Evolutionary conservation across 2,113 vertebrate genomes (phyloP).

Genomic region (Neogobius melanostomus): DNA sequence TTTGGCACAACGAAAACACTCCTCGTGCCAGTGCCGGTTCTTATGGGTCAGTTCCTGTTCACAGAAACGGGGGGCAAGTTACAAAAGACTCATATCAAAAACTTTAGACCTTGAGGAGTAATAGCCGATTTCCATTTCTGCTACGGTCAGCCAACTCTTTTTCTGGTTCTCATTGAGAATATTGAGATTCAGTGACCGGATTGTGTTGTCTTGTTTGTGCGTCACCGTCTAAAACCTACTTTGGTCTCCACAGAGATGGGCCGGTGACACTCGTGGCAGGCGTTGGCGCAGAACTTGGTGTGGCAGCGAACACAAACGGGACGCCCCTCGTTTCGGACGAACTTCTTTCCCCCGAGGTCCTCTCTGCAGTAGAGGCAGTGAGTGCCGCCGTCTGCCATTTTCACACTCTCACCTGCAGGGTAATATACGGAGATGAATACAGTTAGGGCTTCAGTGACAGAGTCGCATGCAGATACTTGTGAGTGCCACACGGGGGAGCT

Average conservation of each 20-base stretch:
- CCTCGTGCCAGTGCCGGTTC: constrained; percentile 91
- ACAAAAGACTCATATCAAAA: background rate
- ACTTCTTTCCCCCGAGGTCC: constrained; percentile 88
- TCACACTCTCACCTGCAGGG: constrained; percentile 56
- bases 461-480: background rate
- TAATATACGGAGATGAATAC: background rate
- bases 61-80: background rate
- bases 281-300: constrained; percentile 93
- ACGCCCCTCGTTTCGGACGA: constrained; percentile 86
- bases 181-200: too few species aligned
- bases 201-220: too few species aligned
- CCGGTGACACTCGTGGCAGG: constrained; percentile 87
- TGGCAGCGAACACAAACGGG: constrained; percentile 93
- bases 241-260: constrained; percentile 90
- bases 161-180: too few species aligned
- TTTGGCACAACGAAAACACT: constrained; percentile 90
- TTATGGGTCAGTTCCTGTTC: constrained; percentile 92
- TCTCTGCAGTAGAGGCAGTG: constrained; percentile 92
- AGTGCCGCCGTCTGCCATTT: constrained; percentile 85
- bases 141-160: too few species aligned
- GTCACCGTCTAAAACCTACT: constrained; percentile 63
- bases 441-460: background rate
- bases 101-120: too few species aligned
- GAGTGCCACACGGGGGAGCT: constrained; percentile 30
- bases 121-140: too few species aligned